These are phyloP conservation scores for Sebastes wilsoni DNA, from an alignment of 2,797 vertebrate species.

Conservation along the genomic window DNA sequence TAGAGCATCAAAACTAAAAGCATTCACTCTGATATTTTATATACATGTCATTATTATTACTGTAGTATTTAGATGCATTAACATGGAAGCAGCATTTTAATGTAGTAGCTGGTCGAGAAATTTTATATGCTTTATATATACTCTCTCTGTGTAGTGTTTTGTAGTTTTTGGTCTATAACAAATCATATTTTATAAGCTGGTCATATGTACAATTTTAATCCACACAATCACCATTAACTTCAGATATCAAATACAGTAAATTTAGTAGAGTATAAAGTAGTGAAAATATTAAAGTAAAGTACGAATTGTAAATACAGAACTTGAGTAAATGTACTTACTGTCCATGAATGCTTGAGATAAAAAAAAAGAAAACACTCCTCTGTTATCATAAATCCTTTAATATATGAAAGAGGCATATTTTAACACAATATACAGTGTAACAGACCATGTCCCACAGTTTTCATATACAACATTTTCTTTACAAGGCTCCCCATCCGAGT, in stretches of 20 bases:
- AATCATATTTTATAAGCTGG: neutral
- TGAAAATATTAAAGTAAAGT: neutral
- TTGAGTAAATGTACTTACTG: neutral
- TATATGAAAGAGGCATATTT: constrained; percentile 83
- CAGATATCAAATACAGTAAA: neutral
- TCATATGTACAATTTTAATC: no score
- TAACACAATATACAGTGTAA: constrained; percentile 85
- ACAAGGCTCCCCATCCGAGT: constrained; percentile 54
- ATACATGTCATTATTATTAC: neutral
- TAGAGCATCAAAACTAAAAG: neutral
- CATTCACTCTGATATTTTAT: no score
- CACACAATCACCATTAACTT: neutral
- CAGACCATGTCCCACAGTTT: constrained; percentile 82
- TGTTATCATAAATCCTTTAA: constrained; percentile 82
- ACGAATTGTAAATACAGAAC: neutral
- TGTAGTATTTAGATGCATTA: neutral
- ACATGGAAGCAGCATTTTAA: neutral
- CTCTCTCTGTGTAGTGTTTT: neutral
- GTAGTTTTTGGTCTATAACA: neutral
- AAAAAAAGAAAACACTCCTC: neutral
- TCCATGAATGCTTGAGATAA: neutral
- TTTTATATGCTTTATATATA: neutral
- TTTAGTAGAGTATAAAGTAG: no score
- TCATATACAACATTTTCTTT: constrained; percentile 66
- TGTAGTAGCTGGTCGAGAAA: neutral